Percentiles rank a stretch among this genome's conserved stretches.
These are phyloP conservation scores for Mastomys natalensis DNA, from an alignment of 2,113 vertebrate genomes.

Conservation along the genomic window DNA sequence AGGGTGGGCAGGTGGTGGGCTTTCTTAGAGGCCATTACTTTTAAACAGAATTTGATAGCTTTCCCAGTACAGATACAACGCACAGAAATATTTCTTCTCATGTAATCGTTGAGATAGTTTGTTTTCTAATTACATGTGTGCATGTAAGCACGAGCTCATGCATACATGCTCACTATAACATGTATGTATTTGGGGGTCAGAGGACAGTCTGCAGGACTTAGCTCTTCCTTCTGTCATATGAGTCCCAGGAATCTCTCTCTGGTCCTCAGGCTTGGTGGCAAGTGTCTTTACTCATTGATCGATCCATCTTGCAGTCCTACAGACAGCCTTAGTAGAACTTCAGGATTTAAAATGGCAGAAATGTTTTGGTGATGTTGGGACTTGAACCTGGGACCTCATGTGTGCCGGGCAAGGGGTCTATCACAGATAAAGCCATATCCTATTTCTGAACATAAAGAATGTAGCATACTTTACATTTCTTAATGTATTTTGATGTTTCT, in stretches of 20 bases:
- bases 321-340: neutral
- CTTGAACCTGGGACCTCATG: neutral
- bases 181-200: neutral
- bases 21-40: neutral
- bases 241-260: neutral
- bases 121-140: neutral
- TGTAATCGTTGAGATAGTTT: neutral
- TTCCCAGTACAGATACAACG: conserved; percentile 7
- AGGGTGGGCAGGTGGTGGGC: neutral
- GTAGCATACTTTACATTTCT: neutral
- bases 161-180: neutral
- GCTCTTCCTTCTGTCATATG: too few relatives aligned
- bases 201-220: neutral
- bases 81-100: conserved; percentile 23
- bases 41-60: neutral
- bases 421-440: neutral
- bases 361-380: neutral
- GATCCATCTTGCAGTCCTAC: neutral
- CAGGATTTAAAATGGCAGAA: neutral
- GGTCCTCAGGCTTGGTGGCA: neutral
- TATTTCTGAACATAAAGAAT: neutral
- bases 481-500: conserved; percentile 30
- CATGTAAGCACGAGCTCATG: neutral
- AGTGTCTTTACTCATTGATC: too few relatives aligned
- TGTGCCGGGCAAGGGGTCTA: too few relatives aligned